Base-by-base conservation (phyloP, 2,888 invertebrate species). In the Lucinisca nassula region DNA sequence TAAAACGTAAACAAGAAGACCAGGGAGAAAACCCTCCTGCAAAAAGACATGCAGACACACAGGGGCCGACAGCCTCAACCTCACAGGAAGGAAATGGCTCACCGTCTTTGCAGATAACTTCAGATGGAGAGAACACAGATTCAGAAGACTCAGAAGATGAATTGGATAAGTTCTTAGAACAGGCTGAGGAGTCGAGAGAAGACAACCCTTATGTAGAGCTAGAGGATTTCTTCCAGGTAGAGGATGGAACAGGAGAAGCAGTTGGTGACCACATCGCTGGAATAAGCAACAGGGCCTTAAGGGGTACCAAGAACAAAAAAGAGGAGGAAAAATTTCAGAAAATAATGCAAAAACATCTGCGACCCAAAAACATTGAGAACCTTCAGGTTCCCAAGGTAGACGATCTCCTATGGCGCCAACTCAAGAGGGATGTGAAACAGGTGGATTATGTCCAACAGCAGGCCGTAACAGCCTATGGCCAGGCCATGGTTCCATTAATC, bases 341-440 rank as follows among this genome's bases (percentile, higher is more conserved):
- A 37, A 21, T 79, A 3, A 35, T 45, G 35, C 61, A 79, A 38
- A 79, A 45, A 79, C 40, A 79, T 24, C 75, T 49, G 27, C 24
- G 79, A 27, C 79, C 84, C 14, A 32, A 79, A 67, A 84, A 79
- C 58, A 30, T 55, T 14, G 74, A 74, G 12, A 40, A 49, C 6
- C 70, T 84, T 6, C 79, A 84, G 38, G 51, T 70, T 0, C 84
- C 84, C n/a, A 67, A 67, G 21, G 27, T 80, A 58, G 58, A 79
- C 27, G 67, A 79, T 4, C 61, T 84, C 32, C 49, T 84, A 1
- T 84, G 79, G 79, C 40, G 27, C 0, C 74, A 79, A 45, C 35
- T 84, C 17, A 40, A 55, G 21, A 49, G 58, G 35, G 27, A 74
- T 6, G 61, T 61, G 0, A 75, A 32, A 32, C 21, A 35, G 0